Evolutionary conservation across 2,113 vertebrate species (phyloP).

Genomic region (Brachypodius melanocephalos): DNA sequence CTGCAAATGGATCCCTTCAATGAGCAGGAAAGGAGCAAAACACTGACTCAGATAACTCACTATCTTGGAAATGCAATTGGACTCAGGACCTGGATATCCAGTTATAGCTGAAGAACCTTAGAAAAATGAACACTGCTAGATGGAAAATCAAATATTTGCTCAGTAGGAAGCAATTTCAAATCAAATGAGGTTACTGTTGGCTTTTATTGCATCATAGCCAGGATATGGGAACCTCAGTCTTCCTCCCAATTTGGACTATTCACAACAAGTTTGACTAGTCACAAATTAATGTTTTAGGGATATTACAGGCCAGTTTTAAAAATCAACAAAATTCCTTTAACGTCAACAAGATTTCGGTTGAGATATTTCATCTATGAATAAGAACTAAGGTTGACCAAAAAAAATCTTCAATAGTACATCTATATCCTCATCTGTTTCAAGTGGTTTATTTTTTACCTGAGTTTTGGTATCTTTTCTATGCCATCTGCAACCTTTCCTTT

Average conservation of each 20-base stretch:
- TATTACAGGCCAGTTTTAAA: not conserved
- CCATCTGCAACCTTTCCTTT: not conserved
- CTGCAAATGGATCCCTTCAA: not conserved
- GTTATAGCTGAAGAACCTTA: not conserved
- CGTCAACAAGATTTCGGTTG: not conserved
- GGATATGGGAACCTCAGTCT: not conserved
- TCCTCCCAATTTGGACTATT: not conserved
- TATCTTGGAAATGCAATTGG: not conserved
- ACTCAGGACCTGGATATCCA: not conserved
- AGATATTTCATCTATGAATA: not conserved
- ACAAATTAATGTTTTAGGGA: not conserved
- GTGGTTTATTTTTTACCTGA: not conserved
- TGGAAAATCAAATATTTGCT: not conserved
- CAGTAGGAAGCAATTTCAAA: not conserved
- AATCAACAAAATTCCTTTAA: not conserved
- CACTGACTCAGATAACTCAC: not conserved
- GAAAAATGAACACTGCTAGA: not conserved
- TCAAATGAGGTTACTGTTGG: not conserved
- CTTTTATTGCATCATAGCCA: not conserved
- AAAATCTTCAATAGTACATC: not conserved
- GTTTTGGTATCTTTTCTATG: not conserved
- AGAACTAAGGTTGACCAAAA: not conserved
- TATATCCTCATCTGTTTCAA: not conserved
- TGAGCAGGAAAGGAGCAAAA: not conserved
- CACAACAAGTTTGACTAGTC: not conserved